phyloP scores from a whole-genome alignment of 2,888 invertebrate genomes.

The Toxonevra muliebris region DNA sequence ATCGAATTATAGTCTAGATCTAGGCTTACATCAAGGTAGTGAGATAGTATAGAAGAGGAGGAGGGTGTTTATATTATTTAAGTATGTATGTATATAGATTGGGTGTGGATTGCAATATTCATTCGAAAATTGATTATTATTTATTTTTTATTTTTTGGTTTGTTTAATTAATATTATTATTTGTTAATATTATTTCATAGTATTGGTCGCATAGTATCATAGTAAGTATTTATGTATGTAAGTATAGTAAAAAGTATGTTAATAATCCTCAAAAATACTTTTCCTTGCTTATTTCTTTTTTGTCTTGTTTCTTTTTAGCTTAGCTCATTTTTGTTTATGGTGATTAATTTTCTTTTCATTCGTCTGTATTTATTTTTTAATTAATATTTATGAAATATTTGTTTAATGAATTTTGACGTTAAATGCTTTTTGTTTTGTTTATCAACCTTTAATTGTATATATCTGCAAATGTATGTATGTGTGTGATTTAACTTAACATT shows the following conservation, averaged over 20 bases:
- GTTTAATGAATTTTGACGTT: neutral
- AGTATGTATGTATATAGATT: constrained; percentile 20
- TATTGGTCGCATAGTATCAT: constrained; percentile 20
- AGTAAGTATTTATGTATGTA: constrained; percentile 17
- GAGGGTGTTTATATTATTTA: neutral
- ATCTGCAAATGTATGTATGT: constrained; percentile 1
- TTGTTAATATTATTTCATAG: no score
- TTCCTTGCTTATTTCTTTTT: neutral
- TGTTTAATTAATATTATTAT: no score
- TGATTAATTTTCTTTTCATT: constrained; percentile 15
- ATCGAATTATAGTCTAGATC: no score
- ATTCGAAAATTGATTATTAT: constrained; percentile 6
- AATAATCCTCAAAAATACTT: constrained; percentile 7
- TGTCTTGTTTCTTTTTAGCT: neutral
- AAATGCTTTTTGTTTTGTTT: constrained; percentile 8
- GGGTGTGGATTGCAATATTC: constrained; percentile 30
- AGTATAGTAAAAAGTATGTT: constrained; percentile 24
- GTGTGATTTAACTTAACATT: neutral
- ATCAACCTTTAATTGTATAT: neutral
- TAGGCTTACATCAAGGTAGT: no score
- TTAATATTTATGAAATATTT: constrained; percentile 4
- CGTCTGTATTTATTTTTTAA: neutral
- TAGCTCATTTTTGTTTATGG: constrained; percentile 14
- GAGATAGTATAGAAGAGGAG: no score
- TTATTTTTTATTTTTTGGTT: neutral